Evolutionary conservation across 23 tunicate species (phyloP).

Genomic region (Botrylloides violaceus): DNA sequence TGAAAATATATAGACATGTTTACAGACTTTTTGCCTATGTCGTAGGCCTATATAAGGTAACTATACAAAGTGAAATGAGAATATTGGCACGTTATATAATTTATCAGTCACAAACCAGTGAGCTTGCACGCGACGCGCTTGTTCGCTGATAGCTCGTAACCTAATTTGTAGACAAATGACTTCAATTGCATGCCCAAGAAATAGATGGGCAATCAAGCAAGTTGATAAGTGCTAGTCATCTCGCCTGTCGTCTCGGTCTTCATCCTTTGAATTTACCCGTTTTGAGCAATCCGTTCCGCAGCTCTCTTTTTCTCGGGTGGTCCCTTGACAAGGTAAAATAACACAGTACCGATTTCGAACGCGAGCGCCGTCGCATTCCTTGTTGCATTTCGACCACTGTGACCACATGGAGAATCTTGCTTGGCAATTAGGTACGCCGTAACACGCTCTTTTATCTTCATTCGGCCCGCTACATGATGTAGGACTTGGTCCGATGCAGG

Average conservation of each 20-base stretch:
- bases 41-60: too few species aligned
- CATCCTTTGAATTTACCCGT: not conserved
- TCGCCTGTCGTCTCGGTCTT: not conserved
- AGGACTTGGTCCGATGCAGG: slow-evolving; percentile 13
- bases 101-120: too few species aligned
- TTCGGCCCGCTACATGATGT: slow-evolving; percentile 19
- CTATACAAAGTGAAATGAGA: too few species aligned
- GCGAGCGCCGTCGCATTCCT: slow-evolving; percentile 38
- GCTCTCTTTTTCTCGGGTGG: not conserved
- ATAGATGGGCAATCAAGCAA: not conserved
- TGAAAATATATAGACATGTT: too few species aligned
- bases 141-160: too few species aligned
- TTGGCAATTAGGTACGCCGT: slow-evolving; percentile 26
- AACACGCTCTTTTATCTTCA: slow-evolving; percentile 36
- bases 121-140: too few species aligned
- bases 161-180: not conserved
- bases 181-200: not conserved
- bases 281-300: slow-evolving; percentile 6
- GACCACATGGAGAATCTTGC: slow-evolving; percentile 34
- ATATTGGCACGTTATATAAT: too few species aligned
- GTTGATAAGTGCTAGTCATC: not conserved
- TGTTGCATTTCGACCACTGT: slow-evolving; percentile 28
- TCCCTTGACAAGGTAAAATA: not conserved
- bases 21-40: too few species aligned
- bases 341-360: slow-evolving; percentile 5